Base-by-base conservation (phyloP, 2,888 invertebrate species). In the Lithophane socia region DNA sequence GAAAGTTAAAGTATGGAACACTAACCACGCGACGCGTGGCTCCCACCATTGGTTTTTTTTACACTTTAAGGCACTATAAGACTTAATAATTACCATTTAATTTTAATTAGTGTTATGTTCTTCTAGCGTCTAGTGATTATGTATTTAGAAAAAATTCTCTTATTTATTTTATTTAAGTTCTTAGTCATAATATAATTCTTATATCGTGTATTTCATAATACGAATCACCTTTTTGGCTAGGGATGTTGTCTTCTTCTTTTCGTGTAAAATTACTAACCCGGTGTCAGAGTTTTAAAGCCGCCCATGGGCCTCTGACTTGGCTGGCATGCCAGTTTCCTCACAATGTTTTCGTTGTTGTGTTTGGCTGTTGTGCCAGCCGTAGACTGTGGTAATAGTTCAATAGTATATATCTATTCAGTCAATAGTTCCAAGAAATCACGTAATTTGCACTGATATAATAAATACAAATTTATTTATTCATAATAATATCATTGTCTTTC, bases 71-170 rank as follows among this genome's bases (percentile, higher is more conserved):
- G 79, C 86, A 76, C 65, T 69, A 75, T 75, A 84, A 86, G 86
- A 86, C 86, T 86, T 84, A 83, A 70, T 72, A 84, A 80, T 75
- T 77, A 84, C n/a, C 63, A 72, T 64, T 73, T 56, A 74, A 67
- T 73, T 54, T 67, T 73, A 86, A 71, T 81, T 75, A 81, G 44
- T 21, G 66, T 67, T 77, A 44, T 77, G 60, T 77, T 60, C 61
- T 66, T 76, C 24, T 69, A 52, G 49, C 21, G 16, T 63, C 44
- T 73, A 54, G 56, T 44, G 63, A 13, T n/a, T 63, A 60, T 63
- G 56, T 65, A 60, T 81, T 64, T 63, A 82, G 66, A 71, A 84
- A 82, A 75, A 85, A 85, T 79, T 65, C 75, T 84, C 82, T 73
- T 84, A 85, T 84, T 85, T 82, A 84, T 82, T 77, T 68, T 61